A percentile compares a stretch with the other conserved stretches of the same genome.
phyloP scores from a whole-genome alignment of 2,888 invertebrate genomes.

The Acrobasis consociella region DNA sequence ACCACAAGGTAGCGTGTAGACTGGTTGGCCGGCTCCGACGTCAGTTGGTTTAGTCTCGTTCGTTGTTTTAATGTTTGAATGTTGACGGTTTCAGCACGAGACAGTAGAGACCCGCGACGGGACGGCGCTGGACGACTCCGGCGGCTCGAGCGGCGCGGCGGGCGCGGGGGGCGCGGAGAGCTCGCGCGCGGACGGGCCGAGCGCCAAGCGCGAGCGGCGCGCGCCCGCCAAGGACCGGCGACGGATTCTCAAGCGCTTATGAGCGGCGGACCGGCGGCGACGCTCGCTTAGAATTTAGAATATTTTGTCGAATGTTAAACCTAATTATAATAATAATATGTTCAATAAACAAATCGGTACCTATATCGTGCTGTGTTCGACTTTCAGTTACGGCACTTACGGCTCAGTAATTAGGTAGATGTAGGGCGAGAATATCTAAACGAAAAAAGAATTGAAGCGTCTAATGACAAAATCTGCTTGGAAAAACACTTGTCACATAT shows the following conservation, averaged over 20 bases:
- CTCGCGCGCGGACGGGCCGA: conserved; percentile 62
- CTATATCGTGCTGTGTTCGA: not conserved
- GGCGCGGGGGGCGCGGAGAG: conserved; percentile 83
- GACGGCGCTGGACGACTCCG: conserved; percentile 48
- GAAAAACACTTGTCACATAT: no score
- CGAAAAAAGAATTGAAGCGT: no score
- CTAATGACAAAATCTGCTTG: no score
- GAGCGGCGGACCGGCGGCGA: conserved; percentile 34
- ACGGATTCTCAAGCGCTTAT: conserved; percentile 64
- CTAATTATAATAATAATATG: conserved; percentile 16
- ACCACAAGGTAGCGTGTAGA: conserved; percentile 71
- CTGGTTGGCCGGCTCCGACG: no score
- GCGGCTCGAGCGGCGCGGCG: conserved; percentile 53
- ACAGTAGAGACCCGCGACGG: conserved; percentile 48
- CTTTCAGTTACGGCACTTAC: not conserved
- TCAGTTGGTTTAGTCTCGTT: no score
- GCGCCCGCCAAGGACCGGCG: conserved; percentile 48
- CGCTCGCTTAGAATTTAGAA: conserved; percentile 13
- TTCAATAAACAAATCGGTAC: conserved; percentile 15
- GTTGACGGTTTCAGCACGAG: conserved; percentile 33
- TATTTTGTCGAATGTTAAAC: conserved; percentile 22
- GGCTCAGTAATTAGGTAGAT: no score
- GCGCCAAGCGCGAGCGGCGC: conserved; percentile 76
- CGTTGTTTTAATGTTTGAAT: not conserved
- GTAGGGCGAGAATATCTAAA: no score